A percentile compares a stretch with the other conserved stretches of the same genome.
These are phyloP conservation scores for Sphecodes monilicornis DNA, from an alignment of 2,888 invertebrate species.

Conservation along the genomic window DNA sequence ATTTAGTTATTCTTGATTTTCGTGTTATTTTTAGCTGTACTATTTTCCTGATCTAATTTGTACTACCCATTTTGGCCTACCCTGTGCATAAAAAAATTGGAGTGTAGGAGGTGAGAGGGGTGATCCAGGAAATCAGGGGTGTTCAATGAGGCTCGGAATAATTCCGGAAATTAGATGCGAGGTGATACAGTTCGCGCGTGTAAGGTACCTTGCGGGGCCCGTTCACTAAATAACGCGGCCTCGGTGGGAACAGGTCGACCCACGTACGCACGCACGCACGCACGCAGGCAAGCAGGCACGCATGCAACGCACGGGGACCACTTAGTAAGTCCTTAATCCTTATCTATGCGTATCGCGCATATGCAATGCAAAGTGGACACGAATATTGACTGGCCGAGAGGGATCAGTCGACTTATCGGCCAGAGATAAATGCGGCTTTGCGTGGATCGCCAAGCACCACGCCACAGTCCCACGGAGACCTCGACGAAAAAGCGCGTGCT, in stretches of 20 bases:
- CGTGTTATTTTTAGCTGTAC: too few relatives aligned
- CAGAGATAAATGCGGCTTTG: slow-evolving; percentile 52
- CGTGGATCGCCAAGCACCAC: slow-evolving; percentile 31
- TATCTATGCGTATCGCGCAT: slow-evolving; percentile 81
- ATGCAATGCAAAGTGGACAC: slow-evolving; percentile 78
- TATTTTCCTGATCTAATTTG: too few relatives aligned
- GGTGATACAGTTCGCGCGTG: slow-evolving; percentile 69
- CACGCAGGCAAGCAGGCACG: slow-evolving; percentile 37
- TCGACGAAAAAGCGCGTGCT: slow-evolving; percentile 1
- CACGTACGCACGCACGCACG: slow-evolving; percentile 52
- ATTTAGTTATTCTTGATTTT: too few relatives aligned
- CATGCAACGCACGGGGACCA: slow-evolving; percentile 60
- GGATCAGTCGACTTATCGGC: slow-evolving; percentile 61
- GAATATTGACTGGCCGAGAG: slow-evolving; percentile 73
- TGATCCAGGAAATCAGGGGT: slow-evolving; percentile 57
- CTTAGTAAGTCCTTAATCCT: slow-evolving; percentile 80
- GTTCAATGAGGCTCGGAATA: slow-evolving; percentile 75
- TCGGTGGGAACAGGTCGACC: slow-evolving; percentile 60
- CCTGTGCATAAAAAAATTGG: neutral
- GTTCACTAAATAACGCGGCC: slow-evolving; percentile 64
- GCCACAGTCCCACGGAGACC: slow-evolving; percentile 5
- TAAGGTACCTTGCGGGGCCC: slow-evolving; percentile 54
- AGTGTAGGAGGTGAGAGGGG: neutral
- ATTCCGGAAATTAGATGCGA: slow-evolving; percentile 77
- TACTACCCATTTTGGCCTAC: too few relatives aligned